Evolutionary conservation across 2,888 invertebrate genomes (phyloP).

Genomic region (Nezara viridula): DNA sequence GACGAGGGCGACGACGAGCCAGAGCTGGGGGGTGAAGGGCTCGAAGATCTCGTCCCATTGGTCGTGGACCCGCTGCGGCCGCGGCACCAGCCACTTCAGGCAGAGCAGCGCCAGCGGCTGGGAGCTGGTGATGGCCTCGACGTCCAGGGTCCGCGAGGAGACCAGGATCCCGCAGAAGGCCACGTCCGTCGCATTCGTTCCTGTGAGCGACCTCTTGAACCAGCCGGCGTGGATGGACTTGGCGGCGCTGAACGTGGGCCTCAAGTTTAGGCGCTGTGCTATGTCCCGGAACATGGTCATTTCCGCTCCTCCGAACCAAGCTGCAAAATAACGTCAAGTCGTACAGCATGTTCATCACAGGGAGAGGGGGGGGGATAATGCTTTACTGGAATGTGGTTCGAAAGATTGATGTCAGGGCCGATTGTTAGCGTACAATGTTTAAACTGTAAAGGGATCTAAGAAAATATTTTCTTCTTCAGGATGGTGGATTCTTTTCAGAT

Average conservation of each 20-base stretch:
- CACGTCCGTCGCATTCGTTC: constrained; percentile 28
- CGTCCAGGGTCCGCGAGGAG: constrained; percentile 51
- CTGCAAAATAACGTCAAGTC: not conserved
- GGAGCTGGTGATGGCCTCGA: not conserved
- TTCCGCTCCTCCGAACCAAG: constrained; percentile 31
- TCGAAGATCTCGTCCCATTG: constrained; percentile 62
- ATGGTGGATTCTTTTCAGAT: too few relatives aligned
- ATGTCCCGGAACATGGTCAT: constrained; percentile 46
- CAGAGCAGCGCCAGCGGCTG: constrained; percentile 35
- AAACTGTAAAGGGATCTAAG: too few relatives aligned
- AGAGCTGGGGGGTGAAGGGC: constrained; percentile 53
- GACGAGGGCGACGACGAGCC: constrained; percentile 52
- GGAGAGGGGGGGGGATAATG: too few relatives aligned
- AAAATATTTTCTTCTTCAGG: too few relatives aligned
- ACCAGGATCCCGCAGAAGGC: constrained; percentile 61
- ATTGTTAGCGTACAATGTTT: too few relatives aligned
- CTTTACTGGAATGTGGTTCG: too few relatives aligned
- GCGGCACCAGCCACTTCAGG: constrained; percentile 13
- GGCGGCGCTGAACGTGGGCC: not conserved
- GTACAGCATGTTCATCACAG: too few relatives aligned
- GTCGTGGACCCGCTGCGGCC: not conserved
- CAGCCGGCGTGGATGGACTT: constrained; percentile 50
- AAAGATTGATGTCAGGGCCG: too few relatives aligned
- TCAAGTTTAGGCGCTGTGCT: constrained; percentile 20
- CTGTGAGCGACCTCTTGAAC: constrained; percentile 53